These are phyloP conservation scores for Lampris incognitus DNA, from an alignment of 2,113 vertebrate species.

Conservation along the genomic window DNA sequence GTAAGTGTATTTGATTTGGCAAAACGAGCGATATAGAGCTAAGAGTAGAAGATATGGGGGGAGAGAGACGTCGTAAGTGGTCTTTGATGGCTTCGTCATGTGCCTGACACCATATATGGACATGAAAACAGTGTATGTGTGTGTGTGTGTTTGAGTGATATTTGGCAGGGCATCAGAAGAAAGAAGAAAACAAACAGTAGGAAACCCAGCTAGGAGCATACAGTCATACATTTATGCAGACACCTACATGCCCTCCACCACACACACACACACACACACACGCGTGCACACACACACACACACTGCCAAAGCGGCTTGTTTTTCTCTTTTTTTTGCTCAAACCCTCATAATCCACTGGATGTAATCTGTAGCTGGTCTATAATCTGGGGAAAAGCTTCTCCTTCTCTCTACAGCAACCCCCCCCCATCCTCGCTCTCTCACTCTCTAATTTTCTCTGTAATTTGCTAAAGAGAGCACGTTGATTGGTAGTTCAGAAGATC, in stretches of 20 bases:
- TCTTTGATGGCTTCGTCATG: too few relatives aligned
- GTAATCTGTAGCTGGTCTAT: constrained; percentile 75
- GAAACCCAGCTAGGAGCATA: constrained; percentile 1
- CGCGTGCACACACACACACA: constrained; percentile 30
- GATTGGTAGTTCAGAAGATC: constrained; percentile 58
- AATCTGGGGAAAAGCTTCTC: constrained; percentile 77
- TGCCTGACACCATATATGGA: too few relatives aligned
- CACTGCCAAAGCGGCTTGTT: constrained; percentile 38
- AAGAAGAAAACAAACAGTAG: constrained; percentile 5
- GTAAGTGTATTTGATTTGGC: too few relatives aligned
- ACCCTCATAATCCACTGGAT: constrained; percentile 74
- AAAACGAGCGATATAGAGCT: too few relatives aligned
- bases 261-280: constrained; percentile 1
- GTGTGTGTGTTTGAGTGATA: constrained; percentile 16
- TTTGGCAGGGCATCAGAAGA: constrained; percentile 14
- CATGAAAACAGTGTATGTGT: background rate
- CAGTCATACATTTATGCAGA: constrained; percentile 7
- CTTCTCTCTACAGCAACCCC: constrained; percentile 62
- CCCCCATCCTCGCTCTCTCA: constrained; percentile 75
- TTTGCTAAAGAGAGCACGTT: constrained; percentile 73
- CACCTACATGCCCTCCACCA: constrained; percentile 12
- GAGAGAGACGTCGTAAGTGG: too few relatives aligned
- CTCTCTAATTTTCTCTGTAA: constrained; percentile 78
- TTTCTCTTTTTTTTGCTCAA: constrained; percentile 60
- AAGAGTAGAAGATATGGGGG: too few relatives aligned